Evolutionary conservation across 1,140 invertebrate genomes (phyloP), one percentile per base, ranked within the genome.

Genomic region (Araneus ventricosus): DNA sequence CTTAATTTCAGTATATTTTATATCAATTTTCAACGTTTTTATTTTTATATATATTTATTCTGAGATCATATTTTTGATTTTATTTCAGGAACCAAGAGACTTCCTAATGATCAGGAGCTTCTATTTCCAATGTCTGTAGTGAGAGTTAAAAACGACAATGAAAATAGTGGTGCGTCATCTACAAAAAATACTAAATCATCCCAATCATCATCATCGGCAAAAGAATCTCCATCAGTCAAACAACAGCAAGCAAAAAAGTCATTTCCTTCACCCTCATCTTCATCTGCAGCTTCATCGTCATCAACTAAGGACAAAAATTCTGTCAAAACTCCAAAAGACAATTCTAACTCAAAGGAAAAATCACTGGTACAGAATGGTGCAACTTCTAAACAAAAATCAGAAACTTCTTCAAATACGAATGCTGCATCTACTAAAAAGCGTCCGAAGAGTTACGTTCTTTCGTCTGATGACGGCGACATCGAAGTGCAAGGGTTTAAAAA

Each of bases 41-140:
- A n/a, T n/a, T n/a, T n/a, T n/a, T n/a, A n/a, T n/a, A n/a, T n/a
- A n/a, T n/a, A n/a, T n/a, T n/a, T n/a, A n/a, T n/a, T n/a, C n/a
- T n/a, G n/a, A n/a, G n/a, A n/a, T n/a, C n/a, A n/a, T n/a, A n/a
- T n/a, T n/a, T n/a, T n/a, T n/a, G n/a, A n/a, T n/a, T n/a, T 75
- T 6, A 20, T 61, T 93, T 63, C 45, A 93, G 86, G 84, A 8
- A 14, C 22, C 24, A 80, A 52, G 30, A 86, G 14, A 24, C 37
- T 86, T 37, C 61, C 90, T 37, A 24, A 8, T 37, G 41, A 86
- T 7, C 27, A 75, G 34, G 82, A 86, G n/a, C 82, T 92, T n/a
- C 10, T 70, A 24, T 39, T 92, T 14, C 90, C 90, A 22, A 92
- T 92, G 82, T 82, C 90, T 30, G 14, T 37, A 30, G n/a, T 92